A percentile compares a stretch with the other conserved stretches of the same genome.
phyloP scores from a whole-genome alignment of 2,797 vertebrate genomes.

The Leptatherina wallacei region DNA sequence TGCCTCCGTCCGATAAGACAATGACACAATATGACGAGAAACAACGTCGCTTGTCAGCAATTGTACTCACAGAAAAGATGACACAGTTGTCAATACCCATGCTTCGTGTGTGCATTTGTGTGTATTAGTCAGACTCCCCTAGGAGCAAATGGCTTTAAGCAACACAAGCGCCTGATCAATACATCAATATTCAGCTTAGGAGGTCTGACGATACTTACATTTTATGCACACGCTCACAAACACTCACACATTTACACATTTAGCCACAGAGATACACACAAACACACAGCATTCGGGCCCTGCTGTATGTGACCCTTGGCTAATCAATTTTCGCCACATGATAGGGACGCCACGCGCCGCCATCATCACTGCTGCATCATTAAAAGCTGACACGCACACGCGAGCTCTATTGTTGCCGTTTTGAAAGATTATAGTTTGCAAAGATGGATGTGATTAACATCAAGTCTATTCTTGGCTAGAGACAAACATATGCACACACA shows the following conservation, averaged over 20 bases:
- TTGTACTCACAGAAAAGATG: slow-evolving; percentile 78
- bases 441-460: slow-evolving; percentile 73
- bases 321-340: slow-evolving; percentile 81
- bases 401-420: slow-evolving; percentile 49
- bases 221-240: slow-evolving; percentile 51
- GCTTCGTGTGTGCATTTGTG: slow-evolving; percentile 29
- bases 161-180: slow-evolving; percentile 85
- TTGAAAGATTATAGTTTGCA: slow-evolving; percentile 62
- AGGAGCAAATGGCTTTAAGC: slow-evolving; percentile 83
- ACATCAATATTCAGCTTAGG: slow-evolving; percentile 87
- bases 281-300: slow-evolving; percentile 49
- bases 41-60: slow-evolving; percentile 73
- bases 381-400: slow-evolving; percentile 52
- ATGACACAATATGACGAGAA: slow-evolving; percentile 81
- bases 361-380: slow-evolving; percentile 74
- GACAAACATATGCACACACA: slow-evolving; percentile 34
- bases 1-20: slow-evolving; percentile 77
- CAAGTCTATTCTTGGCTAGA: slow-evolving; percentile 56
- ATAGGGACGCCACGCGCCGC: slow-evolving; percentile 79
- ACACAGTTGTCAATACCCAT: slow-evolving; percentile 78
- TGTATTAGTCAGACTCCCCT: slow-evolving; percentile 70
- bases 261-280: slow-evolving; percentile 13
- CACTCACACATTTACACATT: slow-evolving; percentile 43
- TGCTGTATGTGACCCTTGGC: slow-evolving; percentile 75
- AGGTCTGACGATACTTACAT: slow-evolving; percentile 76